Base-by-base conservation (phyloP, 2,113 vertebrate species). In the Steatornis caripensis region DNA sequence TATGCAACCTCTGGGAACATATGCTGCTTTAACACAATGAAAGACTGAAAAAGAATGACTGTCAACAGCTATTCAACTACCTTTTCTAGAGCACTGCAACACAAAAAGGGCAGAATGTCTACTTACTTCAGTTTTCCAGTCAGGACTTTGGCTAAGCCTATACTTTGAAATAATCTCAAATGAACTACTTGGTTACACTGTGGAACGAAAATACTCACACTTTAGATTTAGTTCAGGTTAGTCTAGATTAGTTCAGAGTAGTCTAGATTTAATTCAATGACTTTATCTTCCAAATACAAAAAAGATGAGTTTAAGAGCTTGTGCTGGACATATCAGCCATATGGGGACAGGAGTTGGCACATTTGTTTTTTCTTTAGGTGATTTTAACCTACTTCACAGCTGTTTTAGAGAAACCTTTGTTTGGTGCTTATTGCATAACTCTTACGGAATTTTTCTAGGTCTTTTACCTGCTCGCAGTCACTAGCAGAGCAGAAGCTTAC, bases 1-100 rank as follows among this genome's bases (percentile, higher is more conserved):
- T 15, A 32, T 0, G 5, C 48, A 55, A 12, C 29, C 36, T 37
- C 41, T 30, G 39, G 0, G 1, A 72, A 70, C 10, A 30, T 12
- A 51, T 20, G 30, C 29, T 0, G 1, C 27, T 43, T 54, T 23
- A 39, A 5, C 51, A n/a, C 46, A 62, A 37, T 5, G 8, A 11
- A 78, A 75, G 36, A 83, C 34, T 48, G 70, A 87, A 68, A 78
- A 65, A 29, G 16, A 19, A 69, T 10, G 26, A 55, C 24, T 51
- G 16, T 6, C 13, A 60, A 24, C 24, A 65, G 65, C 32, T 45
- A 39, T 3, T 72, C 27, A 69, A 24, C 26, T 16, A n/a, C 39
- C 29, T 87, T 89, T 68, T 16, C 19, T 16, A 68, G 12, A 6
- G 19, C 13, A 32, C 8, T 41, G 45, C 32, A 32, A 77, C 39